Evolutionary conservation across 2,888 invertebrate species (phyloP).

Genomic region (Stenotaenia linearis): DNA sequence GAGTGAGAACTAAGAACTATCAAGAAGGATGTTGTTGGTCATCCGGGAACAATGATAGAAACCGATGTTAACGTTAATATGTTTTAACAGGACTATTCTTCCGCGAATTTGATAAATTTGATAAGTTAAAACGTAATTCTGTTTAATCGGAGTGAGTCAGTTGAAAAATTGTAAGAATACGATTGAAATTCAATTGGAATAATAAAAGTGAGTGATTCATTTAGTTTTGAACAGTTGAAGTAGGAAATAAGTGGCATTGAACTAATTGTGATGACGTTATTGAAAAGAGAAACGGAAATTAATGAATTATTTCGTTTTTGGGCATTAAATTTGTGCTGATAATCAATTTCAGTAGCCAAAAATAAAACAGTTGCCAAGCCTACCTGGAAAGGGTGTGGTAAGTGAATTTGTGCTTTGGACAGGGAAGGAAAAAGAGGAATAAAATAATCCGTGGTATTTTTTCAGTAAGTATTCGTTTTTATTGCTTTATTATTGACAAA

Average conservation of each 20-base stretch:
- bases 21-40: not conserved
- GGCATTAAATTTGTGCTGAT: not conserved
- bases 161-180: no score
- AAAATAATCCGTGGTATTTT: not conserved
- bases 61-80: not conserved
- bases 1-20: not conserved
- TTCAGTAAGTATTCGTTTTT: not conserved
- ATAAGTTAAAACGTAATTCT: not conserved
- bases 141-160: not conserved
- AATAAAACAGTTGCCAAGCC: constrained; percentile 21
- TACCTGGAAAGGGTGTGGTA: not conserved
- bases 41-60: not conserved
- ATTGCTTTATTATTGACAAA: not conserved
- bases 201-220: not conserved
- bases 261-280: not conserved
- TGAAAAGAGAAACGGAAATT: not conserved
- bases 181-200: no score
- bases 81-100: not conserved
- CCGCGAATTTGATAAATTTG: not conserved
- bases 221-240: not conserved
- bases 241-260: not conserved
- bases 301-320: not conserved
- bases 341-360: constrained; percentile 6
- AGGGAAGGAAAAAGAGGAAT: not conserved
- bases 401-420: not conserved